Evolutionary conservation across 2,797 vertebrate species (phyloP), one percentile per base, ranked within the genome.

Genomic region (Sciurus vulgaris): DNA sequence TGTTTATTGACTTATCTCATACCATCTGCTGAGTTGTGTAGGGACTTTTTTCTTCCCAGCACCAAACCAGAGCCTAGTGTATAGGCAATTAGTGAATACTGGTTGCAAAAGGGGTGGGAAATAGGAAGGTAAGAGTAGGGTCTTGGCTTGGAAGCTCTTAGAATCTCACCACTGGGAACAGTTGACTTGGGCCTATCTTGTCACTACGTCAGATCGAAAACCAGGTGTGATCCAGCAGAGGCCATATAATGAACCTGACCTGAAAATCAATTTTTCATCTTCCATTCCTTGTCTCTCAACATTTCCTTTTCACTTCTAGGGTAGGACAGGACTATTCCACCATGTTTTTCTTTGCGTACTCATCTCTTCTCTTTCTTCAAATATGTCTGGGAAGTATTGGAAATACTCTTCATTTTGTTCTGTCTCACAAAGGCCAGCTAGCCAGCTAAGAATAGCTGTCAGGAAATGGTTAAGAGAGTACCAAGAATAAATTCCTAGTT

Each of bases 381-480:
- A 35, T 65, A 49, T 51, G 41, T 78, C 33, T 20, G 24, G 24
- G 70, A 54, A 67, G 6, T 47, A 9, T 38, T 78, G 22, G 72
- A 89, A 91, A 77, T 51, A 47, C 2, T 49, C 41, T 30, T 76
- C 20, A 10, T 56, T 89, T 91, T 74, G 30, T 54, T 94, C 78
- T 89, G 2, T 77, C 91, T 93, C 65, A 78, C 20, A 10, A 38
- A 92, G 22, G 13, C 73, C 61, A 82, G n/a, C 73, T 47, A 86
- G 70, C 54, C 35, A 81, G 18, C 79, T 88, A 49, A 85, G 56
- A 7, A n/a, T 7, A 72, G 65, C 81, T 49, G 89, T 69, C 77
- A 93, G 89, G 81, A 83, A 97, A 96, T 26, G 28, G 51, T 11
- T 95, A 92, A 96, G 59, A 92, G 56, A 90, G 30, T 4, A 24